phyloP scores from a whole-genome alignment of 1,140 invertebrate genomes.

The Macrocentrus cingulum region DNA sequence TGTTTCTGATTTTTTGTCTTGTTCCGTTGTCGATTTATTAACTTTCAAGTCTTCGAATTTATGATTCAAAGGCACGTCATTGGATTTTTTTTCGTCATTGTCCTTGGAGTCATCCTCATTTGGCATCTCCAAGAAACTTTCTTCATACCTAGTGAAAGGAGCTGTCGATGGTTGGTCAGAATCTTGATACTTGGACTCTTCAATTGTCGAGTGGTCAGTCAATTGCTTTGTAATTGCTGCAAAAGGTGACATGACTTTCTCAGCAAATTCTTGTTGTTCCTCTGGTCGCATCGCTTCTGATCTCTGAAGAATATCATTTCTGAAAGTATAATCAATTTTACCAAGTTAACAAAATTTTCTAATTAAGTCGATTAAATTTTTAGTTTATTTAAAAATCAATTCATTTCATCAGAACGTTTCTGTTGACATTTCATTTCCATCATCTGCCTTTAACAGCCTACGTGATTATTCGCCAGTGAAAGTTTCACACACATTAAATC shows the following conservation, averaged over 20 bases:
- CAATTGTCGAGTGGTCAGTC: conserved; percentile 39
- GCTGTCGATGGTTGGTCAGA: not conserved
- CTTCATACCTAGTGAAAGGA: conserved; percentile 30
- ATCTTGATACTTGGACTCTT: conserved; percentile 35
- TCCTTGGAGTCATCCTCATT: conserved; percentile 13
- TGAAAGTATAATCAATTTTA: too few relatives aligned
- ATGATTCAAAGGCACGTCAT: not conserved
- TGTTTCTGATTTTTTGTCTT: not conserved
- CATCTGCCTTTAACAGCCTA: not conserved
- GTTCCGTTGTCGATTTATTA: conserved; percentile 2
- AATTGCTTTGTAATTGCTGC: conserved; percentile 47
- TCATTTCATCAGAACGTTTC: conserved; percentile 4
- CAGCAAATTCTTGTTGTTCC: conserved; percentile 35
- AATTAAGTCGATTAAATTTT: too few relatives aligned
- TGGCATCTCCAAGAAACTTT: conserved; percentile 30
- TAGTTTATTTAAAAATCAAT: too few relatives aligned
- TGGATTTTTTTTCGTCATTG: not conserved
- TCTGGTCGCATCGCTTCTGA: conserved; percentile 35
- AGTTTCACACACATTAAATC: conserved; percentile 8
- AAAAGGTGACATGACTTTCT: conserved; percentile 43
- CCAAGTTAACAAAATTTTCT: too few relatives aligned
- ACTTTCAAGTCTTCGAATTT: conserved; percentile 15
- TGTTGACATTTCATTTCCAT: conserved; percentile 12
- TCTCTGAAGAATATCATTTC: conserved; percentile 42
- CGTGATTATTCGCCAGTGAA: conserved; percentile 13